Conservation (phyloP, 2,888 invertebrate genomes). For the Thereva nobilitata region DNA sequence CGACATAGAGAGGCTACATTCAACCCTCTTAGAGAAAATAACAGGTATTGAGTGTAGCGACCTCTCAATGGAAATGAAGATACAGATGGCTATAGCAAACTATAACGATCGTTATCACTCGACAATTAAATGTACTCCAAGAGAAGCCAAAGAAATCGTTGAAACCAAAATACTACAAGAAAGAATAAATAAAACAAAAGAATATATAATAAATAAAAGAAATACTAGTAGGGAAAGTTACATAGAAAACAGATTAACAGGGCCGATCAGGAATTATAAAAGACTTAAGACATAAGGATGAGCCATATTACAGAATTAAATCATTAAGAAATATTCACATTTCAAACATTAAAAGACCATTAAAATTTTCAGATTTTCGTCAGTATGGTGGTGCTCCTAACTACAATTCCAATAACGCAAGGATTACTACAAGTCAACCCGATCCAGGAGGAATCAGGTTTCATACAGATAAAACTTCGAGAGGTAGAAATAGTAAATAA, state of each 20-base stretch:
- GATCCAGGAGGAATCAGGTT: constrained; percentile 7
- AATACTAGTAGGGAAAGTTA: constrained; percentile 28
- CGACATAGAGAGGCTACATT: constrained; percentile 38
- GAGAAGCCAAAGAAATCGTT: constrained; percentile 27
- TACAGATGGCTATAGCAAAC: too few species aligned
- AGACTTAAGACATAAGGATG: constrained; percentile 34
- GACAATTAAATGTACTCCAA: too few species aligned
- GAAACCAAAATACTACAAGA: constrained; percentile 37
- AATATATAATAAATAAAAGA: constrained; percentile 16
- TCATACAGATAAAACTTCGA: constrained; percentile 7
- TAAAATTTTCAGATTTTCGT: background rate
- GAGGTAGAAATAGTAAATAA: constrained; percentile 19
- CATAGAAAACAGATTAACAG: constrained; percentile 18
- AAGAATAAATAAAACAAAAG: constrained; percentile 34
- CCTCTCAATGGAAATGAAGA: too few species aligned
- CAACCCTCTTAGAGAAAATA: too few species aligned
- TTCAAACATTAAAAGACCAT: constrained; percentile 5
- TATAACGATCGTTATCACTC: too few species aligned
- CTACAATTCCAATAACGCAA: constrained; percentile 3
- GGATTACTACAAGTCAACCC: constrained; percentile 12
- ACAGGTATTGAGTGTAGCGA: too few species aligned
- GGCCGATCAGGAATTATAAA: constrained; percentile 34
- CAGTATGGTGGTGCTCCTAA: constrained; percentile 1
- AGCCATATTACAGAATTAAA: constrained; percentile 31
- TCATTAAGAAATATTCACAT: background rate